Percentiles rank a stretch among this genome's conserved stretches.
Evolutionary conservation across 2,113 vertebrate genomes (phyloP).

Genomic region (Gymnocephalus cernua): DNA sequence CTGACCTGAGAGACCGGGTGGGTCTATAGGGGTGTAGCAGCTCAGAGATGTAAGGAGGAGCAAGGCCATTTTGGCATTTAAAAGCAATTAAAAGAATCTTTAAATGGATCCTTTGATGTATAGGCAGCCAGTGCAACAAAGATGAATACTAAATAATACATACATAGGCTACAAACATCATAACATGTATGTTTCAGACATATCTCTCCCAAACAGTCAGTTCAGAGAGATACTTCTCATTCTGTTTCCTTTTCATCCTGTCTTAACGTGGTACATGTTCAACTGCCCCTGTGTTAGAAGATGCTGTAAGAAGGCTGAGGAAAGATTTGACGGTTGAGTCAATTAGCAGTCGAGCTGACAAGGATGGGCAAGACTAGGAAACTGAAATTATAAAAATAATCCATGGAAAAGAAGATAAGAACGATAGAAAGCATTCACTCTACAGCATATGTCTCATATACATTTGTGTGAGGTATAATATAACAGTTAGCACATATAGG

Average conservation of each 20-base stretch:
- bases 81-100: no score
- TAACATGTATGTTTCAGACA: not conserved
- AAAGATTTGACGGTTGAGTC: conserved; percentile 9
- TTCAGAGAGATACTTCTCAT: conserved; percentile 6
- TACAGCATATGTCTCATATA: no score
- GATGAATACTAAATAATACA: no score
- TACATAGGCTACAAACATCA: not conserved
- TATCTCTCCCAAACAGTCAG: not conserved
- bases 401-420: not conserved
- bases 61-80: no score
- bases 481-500: no score
- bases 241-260: not conserved
- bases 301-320: not conserved
- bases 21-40: no score
- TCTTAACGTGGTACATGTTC: conserved; percentile 7
- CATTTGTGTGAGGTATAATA: no score
- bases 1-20: no score
- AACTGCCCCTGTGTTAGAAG: not conserved
- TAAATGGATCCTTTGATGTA: no score
- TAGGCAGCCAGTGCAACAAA: no score
- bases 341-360: conserved; percentile 10
- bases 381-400: not conserved
- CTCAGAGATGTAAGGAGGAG: no score
- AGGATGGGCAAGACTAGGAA: not conserved
- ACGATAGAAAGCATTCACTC: not conserved